A percentile compares a stretch with the other conserved stretches of the same genome.
Evolutionary conservation across 2,113 vertebrate species (phyloP).

Genomic region (Cnemophilus loriae): DNA sequence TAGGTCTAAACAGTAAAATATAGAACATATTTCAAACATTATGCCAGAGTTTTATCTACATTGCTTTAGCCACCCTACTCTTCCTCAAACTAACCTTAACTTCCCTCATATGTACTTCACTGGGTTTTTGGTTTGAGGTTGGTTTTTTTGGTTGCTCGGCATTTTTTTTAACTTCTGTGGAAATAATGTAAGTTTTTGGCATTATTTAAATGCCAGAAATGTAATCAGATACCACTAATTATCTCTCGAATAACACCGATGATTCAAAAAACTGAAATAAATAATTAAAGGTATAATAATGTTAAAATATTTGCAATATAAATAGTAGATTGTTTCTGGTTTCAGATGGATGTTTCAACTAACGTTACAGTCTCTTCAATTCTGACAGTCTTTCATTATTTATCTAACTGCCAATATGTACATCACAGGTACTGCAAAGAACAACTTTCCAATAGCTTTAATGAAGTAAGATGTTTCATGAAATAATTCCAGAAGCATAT

Average conservation of each 20-base stretch:
- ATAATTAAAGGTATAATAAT: not conserved
- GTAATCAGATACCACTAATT: not conserved
- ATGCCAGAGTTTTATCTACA: not conserved
- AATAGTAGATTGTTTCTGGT: not conserved
- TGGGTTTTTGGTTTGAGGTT: too few relatives aligned
- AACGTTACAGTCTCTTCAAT: not conserved
- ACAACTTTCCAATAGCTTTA: not conserved
- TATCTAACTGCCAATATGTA: not conserved
- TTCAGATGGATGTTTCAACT: not conserved
- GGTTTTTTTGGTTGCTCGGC: not conserved
- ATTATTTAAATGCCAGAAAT: not conserved
- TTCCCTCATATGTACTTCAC: accelerated
- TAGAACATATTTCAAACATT: not conserved
- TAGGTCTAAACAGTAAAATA: not conserved
- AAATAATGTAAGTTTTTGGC: not conserved
- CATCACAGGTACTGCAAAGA: not conserved
- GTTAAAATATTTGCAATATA: not conserved
- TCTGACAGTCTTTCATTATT: not conserved
- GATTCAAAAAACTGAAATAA: not conserved
- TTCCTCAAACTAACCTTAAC: not conserved
- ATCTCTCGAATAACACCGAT: not conserved
- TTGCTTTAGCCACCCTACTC: not conserved
- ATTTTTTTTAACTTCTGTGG: not conserved
- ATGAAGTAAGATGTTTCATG: not conserved
- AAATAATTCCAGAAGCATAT: not conserved